Evolutionary conservation across 2,888 invertebrate species (phyloP), one percentile per base, ranked within the genome.

Genomic region (Tyria jacobaeae): DNA sequence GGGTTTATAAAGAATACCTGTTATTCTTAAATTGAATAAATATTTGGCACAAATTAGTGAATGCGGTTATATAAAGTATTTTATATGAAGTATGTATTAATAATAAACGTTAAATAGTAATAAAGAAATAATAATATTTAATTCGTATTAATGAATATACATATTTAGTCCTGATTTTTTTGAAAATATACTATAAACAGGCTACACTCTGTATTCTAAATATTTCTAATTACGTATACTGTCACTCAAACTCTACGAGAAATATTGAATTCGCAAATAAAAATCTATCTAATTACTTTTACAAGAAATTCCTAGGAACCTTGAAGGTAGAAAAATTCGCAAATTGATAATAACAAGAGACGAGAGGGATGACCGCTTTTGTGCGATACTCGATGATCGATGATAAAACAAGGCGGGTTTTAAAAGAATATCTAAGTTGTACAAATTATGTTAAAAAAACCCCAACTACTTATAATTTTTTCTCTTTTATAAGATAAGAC

Each of bases 191-290:
- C 35, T 12, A 6, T 4, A 57, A 50, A 27, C 25, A 49, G 25
- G 39, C 39, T 47, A 47, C 24, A 21, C 17, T 49, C 31, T 17
- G 31, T 21, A 21, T 44, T 21, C 44, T 21, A 51, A 50, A 58
- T 31, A 17, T 51, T 41, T 51, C 10, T 57, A 57, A 57, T 57
- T 51, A 58, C 41, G 25, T 58, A 58, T 58, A 48, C 48, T 56
- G 48, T 56, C 47, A 24, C 53, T 53, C 25, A 25, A 35, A 35
- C 56, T 35, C 34, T 24, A 37, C 34, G 21, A 47, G 56, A 10
- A n/a, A 56, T 35, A 35, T 56, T 44, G 48, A 34, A 51, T 27
- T 27, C 10, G 5, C 25, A 51, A 27, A 25, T 49, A 49, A 15
- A 49, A 25, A 49, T 7, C 27, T 44, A 21, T 44, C 10, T 44